A percentile compares a stretch with the other conserved stretches of the same genome.
Evolutionary conservation across 1,140 invertebrate species (phyloP).

Genomic region (Harpegnathos saltator): DNA sequence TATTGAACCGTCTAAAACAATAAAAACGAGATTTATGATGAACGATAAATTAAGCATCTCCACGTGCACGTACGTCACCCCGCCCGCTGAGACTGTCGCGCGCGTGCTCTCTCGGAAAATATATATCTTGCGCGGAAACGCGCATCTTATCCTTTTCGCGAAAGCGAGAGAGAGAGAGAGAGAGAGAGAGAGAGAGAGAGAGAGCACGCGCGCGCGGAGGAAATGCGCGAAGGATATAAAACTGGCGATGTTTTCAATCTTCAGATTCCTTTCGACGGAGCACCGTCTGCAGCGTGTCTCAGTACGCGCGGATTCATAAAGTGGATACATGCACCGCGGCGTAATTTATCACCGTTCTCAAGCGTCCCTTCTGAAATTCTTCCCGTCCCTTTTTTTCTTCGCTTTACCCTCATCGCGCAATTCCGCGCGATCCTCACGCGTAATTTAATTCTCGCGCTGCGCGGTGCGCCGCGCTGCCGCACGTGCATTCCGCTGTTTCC

Average conservation of each 20-base stretch:
- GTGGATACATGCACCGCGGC: not conserved
- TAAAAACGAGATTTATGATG: slow-evolving; percentile 55
- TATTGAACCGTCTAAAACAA: slow-evolving; percentile 59
- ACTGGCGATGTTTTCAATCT: slow-evolving; percentile 27
- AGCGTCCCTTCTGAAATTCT: slow-evolving; percentile 9
- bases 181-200: too few relatives aligned
- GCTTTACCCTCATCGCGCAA: not conserved
- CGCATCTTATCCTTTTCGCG: not conserved
- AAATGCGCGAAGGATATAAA: slow-evolving; percentile 5
- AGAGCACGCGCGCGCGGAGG: too few relatives aligned
- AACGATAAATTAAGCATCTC: slow-evolving; percentile 54
- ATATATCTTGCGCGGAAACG: slow-evolving; percentile 9
- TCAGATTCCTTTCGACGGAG: not conserved
- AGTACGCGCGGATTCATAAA: slow-evolving; percentile 2
- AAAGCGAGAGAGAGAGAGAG: not conserved
- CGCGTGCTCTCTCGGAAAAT: slow-evolving; percentile 44
- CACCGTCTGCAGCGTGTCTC: not conserved
- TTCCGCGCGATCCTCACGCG: slow-evolving; percentile 22
- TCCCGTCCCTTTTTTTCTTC: slow-evolving; percentile 31
- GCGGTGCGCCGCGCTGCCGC: too few relatives aligned
- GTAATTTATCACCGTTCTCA: not conserved
- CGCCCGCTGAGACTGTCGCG: not conserved
- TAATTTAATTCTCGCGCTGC: slow-evolving; percentile 70
- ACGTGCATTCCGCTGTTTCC: too few relatives aligned
- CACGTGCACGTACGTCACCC: slow-evolving; percentile 24